These are phyloP conservation scores for Sphecodes monilicornis DNA, from an alignment of 2,888 invertebrate genomes.

Conservation along the genomic window DNA sequence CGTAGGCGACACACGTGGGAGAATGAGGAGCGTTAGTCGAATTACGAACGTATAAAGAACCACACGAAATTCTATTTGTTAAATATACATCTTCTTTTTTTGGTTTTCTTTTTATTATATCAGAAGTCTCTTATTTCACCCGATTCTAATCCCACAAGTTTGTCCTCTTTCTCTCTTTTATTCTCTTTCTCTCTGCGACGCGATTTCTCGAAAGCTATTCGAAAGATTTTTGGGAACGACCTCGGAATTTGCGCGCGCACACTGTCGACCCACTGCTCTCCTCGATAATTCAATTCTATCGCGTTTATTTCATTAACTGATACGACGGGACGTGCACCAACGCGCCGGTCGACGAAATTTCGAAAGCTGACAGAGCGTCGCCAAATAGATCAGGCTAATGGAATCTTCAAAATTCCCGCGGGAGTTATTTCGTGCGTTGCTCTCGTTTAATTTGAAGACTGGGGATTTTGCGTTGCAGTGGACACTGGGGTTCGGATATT, in stretches of 20 bases:
- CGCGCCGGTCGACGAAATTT: not conserved
- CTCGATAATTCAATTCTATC: slow-evolving; percentile 44
- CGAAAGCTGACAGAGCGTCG: not conserved
- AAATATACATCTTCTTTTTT: no score
- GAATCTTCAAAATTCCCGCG: not conserved
- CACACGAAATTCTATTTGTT: no score
- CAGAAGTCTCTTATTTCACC: no score
- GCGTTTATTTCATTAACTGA: slow-evolving; percentile 50
- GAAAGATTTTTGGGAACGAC: not conserved
- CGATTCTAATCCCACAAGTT: no score
- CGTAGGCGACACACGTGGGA: no score
- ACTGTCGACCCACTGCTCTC: not conserved
- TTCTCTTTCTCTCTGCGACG: not conserved
- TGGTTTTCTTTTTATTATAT: no score
- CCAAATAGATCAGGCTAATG: slow-evolving; percentile 8
- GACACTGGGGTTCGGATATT: not conserved
- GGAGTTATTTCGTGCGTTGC: not conserved
- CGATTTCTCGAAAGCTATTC: not conserved
- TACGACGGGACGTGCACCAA: slow-evolving; percentile 20
- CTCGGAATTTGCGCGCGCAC: not conserved
- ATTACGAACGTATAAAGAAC: no score
- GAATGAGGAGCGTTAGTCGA: no score
- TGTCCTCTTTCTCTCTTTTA: not conserved
- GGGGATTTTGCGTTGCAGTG: not conserved
- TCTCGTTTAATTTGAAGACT: not conserved